Conservation (phyloP, 2,113 vertebrate genomes). For the Tautogolabrus adspersus region DNA sequence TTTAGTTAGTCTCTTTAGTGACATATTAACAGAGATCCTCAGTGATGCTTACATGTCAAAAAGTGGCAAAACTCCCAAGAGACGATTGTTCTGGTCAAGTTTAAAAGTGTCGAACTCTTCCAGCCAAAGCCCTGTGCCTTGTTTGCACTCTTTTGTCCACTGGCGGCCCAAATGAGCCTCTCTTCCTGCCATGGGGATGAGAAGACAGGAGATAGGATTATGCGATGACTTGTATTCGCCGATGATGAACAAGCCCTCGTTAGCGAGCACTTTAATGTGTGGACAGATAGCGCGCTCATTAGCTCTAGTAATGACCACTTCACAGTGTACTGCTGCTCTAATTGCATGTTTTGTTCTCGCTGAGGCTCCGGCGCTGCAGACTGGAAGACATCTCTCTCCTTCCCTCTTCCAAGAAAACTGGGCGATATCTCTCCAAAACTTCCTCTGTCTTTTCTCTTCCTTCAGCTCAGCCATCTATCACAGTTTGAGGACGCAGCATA, state of each 20-base stretch:
- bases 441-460: slow-evolving; percentile 36
- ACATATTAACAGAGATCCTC: background rate
- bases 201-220: slow-evolving; percentile 81
- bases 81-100: slow-evolving; percentile 30
- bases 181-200: slow-evolving; percentile 58
- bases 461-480: slow-evolving; percentile 65
- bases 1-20: background rate
- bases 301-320: slow-evolving; percentile 84
- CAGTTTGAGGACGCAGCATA: slow-evolving; percentile 49
- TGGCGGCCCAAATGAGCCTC: slow-evolving; percentile 55
- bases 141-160: slow-evolving; percentile 64
- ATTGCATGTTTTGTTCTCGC: slow-evolving; percentile 81
- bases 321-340: slow-evolving; percentile 75
- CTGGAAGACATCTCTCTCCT: slow-evolving; percentile 52
- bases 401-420: slow-evolving; percentile 58
- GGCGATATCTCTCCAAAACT: slow-evolving; percentile 48
- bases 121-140: slow-evolving; percentile 40
- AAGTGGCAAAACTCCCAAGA: background rate
- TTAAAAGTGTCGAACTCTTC: slow-evolving; percentile 20
- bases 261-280: slow-evolving; percentile 81
- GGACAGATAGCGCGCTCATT: slow-evolving; percentile 84
- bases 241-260: slow-evolving; percentile 87
- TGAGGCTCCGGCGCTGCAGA: slow-evolving; percentile 44
- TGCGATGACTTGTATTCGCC: slow-evolving; percentile 77
- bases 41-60: background rate